phyloP scores from a whole-genome alignment of 1,140 invertebrate species.

The Venustaconcha ellipsiformis region DNA sequence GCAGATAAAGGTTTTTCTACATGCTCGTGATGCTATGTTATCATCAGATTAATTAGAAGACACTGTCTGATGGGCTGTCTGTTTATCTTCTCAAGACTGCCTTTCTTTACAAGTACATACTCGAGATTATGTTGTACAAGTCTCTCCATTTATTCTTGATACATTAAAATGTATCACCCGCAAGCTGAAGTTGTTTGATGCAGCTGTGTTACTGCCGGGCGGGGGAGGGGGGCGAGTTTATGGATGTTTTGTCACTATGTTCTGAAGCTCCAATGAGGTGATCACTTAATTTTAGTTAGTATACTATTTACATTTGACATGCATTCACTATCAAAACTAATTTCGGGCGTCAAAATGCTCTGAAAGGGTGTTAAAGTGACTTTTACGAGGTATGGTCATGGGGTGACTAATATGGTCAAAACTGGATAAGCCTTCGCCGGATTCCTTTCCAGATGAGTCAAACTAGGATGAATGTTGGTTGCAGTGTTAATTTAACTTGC shows the following conservation, averaged over 20 bases:
- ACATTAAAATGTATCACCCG: too few species aligned
- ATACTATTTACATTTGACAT: too few species aligned
- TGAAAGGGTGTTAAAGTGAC: neutral
- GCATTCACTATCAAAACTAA: neutral
- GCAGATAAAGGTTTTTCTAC: neutral
- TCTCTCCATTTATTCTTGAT: too few species aligned
- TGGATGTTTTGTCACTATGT: too few species aligned
- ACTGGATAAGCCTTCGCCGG: neutral
- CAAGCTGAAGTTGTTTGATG: too few species aligned
- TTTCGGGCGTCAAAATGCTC: neutral
- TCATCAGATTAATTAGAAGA: neutral
- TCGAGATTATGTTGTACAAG: too few species aligned
- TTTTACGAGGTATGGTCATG: neutral
- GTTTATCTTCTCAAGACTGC: slow-evolving; percentile 3
- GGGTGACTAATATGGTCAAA: neutral
- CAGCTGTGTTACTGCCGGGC: too few species aligned
- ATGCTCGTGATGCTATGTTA: slow-evolving; percentile 1
- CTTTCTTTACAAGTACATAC: neutral
- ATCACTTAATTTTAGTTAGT: too few species aligned
- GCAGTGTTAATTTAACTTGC: neutral
- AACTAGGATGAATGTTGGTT: slow-evolving; percentile 2
- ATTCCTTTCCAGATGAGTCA: neutral
- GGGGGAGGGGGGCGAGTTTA: too few species aligned
- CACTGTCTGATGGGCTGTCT: neutral
- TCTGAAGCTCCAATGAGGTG: too few species aligned